These are phyloP conservation scores for Philereme vetulata DNA, from an alignment of 2,888 invertebrate genomes.

Conservation along the genomic window DNA sequence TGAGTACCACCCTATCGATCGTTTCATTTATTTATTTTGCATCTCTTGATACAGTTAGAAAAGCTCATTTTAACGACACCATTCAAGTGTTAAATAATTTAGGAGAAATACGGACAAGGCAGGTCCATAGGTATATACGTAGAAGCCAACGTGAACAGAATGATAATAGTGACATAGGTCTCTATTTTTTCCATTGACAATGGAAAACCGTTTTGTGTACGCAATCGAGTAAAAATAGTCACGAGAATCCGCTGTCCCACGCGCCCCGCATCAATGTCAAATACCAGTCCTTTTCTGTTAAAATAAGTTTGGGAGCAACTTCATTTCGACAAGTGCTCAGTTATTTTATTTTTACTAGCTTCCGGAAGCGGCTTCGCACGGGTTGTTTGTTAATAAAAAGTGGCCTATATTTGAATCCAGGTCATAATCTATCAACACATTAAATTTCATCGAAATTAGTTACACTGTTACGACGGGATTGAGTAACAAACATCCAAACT, in stretches of 20 bases:
- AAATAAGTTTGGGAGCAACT: slow-evolving; percentile 38
- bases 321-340: slow-evolving; percentile 49
- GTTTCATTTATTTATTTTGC: too few relatives aligned
- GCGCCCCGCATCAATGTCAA: slow-evolving; percentile 47
- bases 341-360: too few relatives aligned
- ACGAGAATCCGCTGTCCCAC: slow-evolving; percentile 35
- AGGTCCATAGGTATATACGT: slow-evolving; percentile 4
- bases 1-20: slow-evolving; percentile 63
- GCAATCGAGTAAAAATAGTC: slow-evolving; percentile 39
- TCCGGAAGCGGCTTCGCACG: too few relatives aligned
- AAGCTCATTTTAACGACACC: not conserved
- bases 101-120: slow-evolving; percentile 9
- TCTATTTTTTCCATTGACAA: slow-evolving; percentile 20
- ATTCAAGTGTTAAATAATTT: slow-evolving; percentile 2
- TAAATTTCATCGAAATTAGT: too few relatives aligned
- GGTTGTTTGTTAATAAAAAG: too few relatives aligned
- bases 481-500: too few relatives aligned
- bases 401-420: too few relatives aligned
- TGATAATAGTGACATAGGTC: slow-evolving; percentile 32
- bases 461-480: too few relatives aligned
- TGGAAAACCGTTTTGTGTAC: slow-evolving; percentile 31
- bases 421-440: too few relatives aligned
- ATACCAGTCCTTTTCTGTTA: slow-evolving; percentile 37
- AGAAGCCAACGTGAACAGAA: slow-evolving; percentile 14
- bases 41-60: too few relatives aligned